Conservation (phyloP, 2,797 vertebrate species). For the Hoplostethus mediterraneus region DNA sequence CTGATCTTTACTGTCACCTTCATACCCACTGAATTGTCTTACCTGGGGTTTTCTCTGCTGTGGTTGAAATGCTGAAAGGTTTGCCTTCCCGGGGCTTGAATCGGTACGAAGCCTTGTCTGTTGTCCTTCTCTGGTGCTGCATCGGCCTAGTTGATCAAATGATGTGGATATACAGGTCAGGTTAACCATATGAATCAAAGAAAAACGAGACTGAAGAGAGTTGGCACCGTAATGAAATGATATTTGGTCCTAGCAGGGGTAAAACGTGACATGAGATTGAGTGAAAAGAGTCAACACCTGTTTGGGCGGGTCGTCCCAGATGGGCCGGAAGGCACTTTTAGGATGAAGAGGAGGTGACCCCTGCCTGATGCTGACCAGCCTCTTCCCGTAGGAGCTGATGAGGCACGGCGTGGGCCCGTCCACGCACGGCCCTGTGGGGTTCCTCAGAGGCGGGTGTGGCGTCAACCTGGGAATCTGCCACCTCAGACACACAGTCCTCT, state of each 20-base stretch:
- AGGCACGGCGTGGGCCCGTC: constrained; percentile 54
- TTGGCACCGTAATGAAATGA: too few relatives aligned
- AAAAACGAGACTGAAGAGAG: not conserved
- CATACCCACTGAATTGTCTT: not conserved
- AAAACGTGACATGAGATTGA: too few relatives aligned
- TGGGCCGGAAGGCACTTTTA: constrained; percentile 82
- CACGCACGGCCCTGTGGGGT: constrained; percentile 22
- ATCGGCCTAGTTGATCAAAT: constrained; percentile 61
- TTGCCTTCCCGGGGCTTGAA: constrained; percentile 66
- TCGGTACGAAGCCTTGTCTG: constrained; percentile 72
- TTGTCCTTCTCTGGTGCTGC: constrained; percentile 78
- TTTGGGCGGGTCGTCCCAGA: constrained; percentile 82
- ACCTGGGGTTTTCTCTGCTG: constrained; percentile 78
- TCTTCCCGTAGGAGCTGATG: constrained; percentile 66
- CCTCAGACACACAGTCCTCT: constrained; percentile 79
- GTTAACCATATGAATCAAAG: not conserved
- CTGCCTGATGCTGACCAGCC: constrained; percentile 69
- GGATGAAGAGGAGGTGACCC: constrained; percentile 76
- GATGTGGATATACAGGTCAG: constrained; percentile 9
- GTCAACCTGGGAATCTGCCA: constrained; percentile 85
- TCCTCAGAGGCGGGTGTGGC: constrained; percentile 73
- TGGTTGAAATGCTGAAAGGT: constrained; percentile 64
- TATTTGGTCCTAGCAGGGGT: too few relatives aligned
- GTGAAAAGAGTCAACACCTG: constrained; percentile 66
- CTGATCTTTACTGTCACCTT: too few relatives aligned